Conservation (phyloP, 2,888 invertebrate species). For the Hipparchia semele region DNA sequence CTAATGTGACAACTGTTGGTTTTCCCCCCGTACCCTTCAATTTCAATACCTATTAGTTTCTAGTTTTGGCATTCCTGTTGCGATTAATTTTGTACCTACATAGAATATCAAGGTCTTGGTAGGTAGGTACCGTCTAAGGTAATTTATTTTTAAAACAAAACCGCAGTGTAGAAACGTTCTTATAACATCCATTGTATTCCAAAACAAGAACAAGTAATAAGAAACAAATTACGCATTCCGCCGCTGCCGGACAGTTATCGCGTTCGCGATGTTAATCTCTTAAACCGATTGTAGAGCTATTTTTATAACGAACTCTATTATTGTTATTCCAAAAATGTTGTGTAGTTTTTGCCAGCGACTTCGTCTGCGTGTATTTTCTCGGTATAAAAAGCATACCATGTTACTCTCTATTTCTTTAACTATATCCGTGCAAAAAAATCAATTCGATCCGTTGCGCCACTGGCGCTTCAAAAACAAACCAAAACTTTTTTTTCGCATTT, state of each 20-base stretch:
- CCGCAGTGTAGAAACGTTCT: constrained; percentile 25
- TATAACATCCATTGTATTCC: constrained; percentile 61
- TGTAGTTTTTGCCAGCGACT: not conserved
- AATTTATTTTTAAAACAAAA: constrained; percentile 3
- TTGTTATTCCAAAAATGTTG: not conserved
- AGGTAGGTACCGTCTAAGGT: not conserved
- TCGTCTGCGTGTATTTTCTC: not conserved
- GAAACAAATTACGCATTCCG: constrained; percentile 42
- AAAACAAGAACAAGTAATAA: constrained; percentile 56
- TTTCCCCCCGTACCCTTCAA: too few species aligned
- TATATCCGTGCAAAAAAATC: too few species aligned
- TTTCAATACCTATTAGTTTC: too few species aligned
- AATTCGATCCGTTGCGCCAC: too few species aligned
- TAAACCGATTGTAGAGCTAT: constrained; percentile 20
- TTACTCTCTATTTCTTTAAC: too few species aligned
- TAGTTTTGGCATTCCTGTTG: too few species aligned
- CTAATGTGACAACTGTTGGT: too few species aligned
- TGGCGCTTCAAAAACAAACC: too few species aligned
- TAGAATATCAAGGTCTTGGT: not conserved
- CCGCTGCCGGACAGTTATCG: constrained; percentile 18
- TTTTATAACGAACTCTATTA: constrained; percentile 9
- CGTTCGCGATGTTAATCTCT: constrained; percentile 25
- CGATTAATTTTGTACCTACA: not conserved
- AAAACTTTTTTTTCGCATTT: too few species aligned
- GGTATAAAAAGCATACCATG: too few species aligned